These are phyloP conservation scores for Poeciliopsis infans DNA, from an alignment of 2,797 vertebrate species.

Conservation along the genomic window DNA sequence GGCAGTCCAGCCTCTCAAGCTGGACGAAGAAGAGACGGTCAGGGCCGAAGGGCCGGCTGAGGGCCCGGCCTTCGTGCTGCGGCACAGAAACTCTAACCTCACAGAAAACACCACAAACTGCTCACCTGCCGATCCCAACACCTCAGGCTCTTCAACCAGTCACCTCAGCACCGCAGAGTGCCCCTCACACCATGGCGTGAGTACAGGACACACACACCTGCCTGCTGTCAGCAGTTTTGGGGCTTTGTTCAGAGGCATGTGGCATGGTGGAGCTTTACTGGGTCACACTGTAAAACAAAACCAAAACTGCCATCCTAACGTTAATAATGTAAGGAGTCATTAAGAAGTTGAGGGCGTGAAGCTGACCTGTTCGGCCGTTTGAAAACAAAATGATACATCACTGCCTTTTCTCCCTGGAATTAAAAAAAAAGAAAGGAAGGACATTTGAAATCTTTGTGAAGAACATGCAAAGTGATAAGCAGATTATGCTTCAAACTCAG, in stretches of 20 bases:
- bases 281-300: slow-evolving; percentile 42
- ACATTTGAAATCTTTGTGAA: too few species aligned
- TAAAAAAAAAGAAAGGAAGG: background rate
- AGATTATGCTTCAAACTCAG: background rate
- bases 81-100: slow-evolving; percentile 73
- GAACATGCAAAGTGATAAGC: background rate
- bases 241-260: slow-evolving; percentile 43
- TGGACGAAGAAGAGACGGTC: slow-evolving; percentile 78
- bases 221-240: slow-evolving; percentile 37
- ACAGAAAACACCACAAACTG: slow-evolving; percentile 39
- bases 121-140: slow-evolving; percentile 53
- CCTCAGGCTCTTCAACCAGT: slow-evolving; percentile 68
- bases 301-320: slow-evolving; percentile 32
- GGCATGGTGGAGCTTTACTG: slow-evolving; percentile 16
- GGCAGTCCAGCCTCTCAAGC: slow-evolving; percentile 70
- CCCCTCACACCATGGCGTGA: slow-evolving; percentile 65
- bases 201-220: slow-evolving; percentile 25
- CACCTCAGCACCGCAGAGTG: slow-evolving; percentile 65
- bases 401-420: background rate
- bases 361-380: slow-evolving; percentile 5
- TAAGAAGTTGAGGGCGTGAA: slow-evolving; percentile 9
- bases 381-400: background rate
- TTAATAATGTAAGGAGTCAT: slow-evolving; percentile 54
- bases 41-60: slow-evolving; percentile 73
- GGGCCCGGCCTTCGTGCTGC: slow-evolving; percentile 76